Percentiles rank a stretch among this genome's conserved stretches.
Evolutionary conservation across 2,113 vertebrate genomes (phyloP).

Genomic region (Rynchops niger): DNA sequence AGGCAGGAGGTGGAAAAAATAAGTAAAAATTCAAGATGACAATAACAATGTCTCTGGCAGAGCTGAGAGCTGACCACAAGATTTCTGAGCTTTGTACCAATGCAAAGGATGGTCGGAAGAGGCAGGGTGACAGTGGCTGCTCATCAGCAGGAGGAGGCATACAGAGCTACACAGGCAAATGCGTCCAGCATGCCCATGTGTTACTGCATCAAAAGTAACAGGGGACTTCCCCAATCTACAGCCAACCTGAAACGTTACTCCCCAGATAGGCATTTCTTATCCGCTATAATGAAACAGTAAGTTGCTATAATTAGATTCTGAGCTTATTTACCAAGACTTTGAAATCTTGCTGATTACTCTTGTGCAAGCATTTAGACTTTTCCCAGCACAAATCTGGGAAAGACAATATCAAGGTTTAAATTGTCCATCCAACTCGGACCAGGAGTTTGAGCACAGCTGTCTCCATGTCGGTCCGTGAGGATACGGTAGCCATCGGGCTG

Average conservation of each 20-base stretch:
- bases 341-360: not conserved
- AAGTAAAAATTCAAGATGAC: not conserved
- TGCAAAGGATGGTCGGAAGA: rapidly evolving
- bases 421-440: not conserved
- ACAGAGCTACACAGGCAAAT: not conserved
- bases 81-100: not conserved
- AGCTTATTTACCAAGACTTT: not conserved
- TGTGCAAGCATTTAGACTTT: not conserved
- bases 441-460: not conserved
- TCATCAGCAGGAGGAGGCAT: not conserved
- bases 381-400: not conserved
- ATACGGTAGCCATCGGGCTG: not conserved
- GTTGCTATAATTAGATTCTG: not conserved
- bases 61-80: not conserved
- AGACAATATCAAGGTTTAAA: not conserved
- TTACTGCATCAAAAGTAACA: not conserved
- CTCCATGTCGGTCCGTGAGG: not conserved
- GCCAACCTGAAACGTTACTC: not conserved
- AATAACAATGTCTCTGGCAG: not conserved
- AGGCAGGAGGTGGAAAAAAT: not conserved
- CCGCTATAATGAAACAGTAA: not conserved
- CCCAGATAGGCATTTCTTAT: not conserved
- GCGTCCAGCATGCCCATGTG: not conserved
- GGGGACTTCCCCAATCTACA: not conserved
- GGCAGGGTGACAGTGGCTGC: not conserved